A percentile compares a stretch with the other conserved stretches of the same genome.
phyloP scores from a whole-genome alignment of 2,888 invertebrate genomes.

The Drosophila mimica region DNA sequence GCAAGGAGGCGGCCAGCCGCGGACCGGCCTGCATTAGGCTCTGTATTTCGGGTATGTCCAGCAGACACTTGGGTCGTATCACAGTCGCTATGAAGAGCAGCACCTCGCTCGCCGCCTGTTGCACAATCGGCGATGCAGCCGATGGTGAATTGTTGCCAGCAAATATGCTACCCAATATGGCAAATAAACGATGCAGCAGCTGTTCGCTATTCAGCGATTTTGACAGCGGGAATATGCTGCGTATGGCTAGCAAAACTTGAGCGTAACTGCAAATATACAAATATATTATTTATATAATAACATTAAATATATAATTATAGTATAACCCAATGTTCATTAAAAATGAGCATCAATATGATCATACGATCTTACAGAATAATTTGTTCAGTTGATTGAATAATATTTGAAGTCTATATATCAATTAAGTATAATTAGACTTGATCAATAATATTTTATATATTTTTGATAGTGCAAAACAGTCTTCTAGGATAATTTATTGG shows the following conservation, averaged over 20 bases:
- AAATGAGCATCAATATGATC: neutral
- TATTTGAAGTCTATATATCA: too few relatives aligned
- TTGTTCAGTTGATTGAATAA: too few relatives aligned
- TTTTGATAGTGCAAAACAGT: too few relatives aligned
- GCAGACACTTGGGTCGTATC: slow-evolving; percentile 84
- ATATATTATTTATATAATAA: neutral
- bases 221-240: slow-evolving; percentile 83
- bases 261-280: slow-evolving; percentile 76
- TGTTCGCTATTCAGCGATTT: slow-evolving; percentile 80
- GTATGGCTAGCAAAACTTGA: slow-evolving; percentile 84
- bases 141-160: slow-evolving; percentile 74
- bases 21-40: slow-evolving; percentile 83
- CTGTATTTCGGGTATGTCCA: slow-evolving; percentile 83
- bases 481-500: too few relatives aligned
- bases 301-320: too few relatives aligned
- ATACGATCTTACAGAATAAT: too few relatives aligned
- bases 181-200: slow-evolving; percentile 81
- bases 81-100: slow-evolving; percentile 84
- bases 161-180: slow-evolving; percentile 82
- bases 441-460: too few relatives aligned
- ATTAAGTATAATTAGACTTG: too few relatives aligned
- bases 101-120: slow-evolving; percentile 84
- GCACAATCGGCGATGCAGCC: slow-evolving; percentile 81
- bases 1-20: slow-evolving; percentile 78
- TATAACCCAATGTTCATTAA: neutral